A percentile compares a stretch with the other conserved stretches of the same genome.
These are phyloP conservation scores for Empis stercorea DNA, from an alignment of 2,888 invertebrate species.

Conservation along the genomic window DNA sequence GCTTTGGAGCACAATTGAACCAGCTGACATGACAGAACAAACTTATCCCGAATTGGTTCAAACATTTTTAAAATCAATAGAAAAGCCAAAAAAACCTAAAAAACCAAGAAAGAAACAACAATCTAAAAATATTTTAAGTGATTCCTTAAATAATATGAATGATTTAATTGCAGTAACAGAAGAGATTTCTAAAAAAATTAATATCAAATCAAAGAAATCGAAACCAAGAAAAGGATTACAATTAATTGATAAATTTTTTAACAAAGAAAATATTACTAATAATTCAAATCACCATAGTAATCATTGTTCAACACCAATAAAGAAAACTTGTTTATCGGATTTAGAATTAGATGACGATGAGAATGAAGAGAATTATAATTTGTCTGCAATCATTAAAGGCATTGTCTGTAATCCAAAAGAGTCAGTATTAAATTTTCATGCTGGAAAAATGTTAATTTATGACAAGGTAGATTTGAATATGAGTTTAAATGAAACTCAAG, in stretches of 20 bases:
- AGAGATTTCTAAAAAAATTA: slow-evolving; percentile 20
- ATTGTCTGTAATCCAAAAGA: slow-evolving; percentile 31
- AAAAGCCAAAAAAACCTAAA: slow-evolving; percentile 37
- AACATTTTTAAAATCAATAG: slow-evolving; percentile 43
- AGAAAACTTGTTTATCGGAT: slow-evolving; percentile 22
- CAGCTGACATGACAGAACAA: slow-evolving; percentile 45
- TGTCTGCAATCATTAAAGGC: slow-evolving; percentile 42
- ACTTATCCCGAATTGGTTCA: slow-evolving; percentile 52
- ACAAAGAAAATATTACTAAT: slow-evolving; percentile 2
- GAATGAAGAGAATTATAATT: slow-evolving; percentile 35
- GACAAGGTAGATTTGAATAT: slow-evolving; percentile 15
- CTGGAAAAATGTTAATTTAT: slow-evolving; percentile 23
- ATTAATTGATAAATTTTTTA: slow-evolving; percentile 31
- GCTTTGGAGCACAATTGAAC: slow-evolving; percentile 55
- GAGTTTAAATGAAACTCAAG: slow-evolving; percentile 11
- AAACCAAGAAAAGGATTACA: slow-evolving; percentile 22
- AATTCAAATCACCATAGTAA: neutral
- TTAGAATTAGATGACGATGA: slow-evolving; percentile 32
- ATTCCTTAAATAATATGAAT: slow-evolving; percentile 19
- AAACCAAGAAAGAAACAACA: slow-evolving; percentile 23
- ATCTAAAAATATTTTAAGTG: slow-evolving; percentile 18
- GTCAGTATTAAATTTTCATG: slow-evolving; percentile 18
- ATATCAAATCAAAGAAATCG: slow-evolving; percentile 24
- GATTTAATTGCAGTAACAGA: slow-evolving; percentile 20
- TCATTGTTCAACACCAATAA: slow-evolving; percentile 28